These are phyloP conservation scores for Eilema depressum DNA, from an alignment of 2,888 invertebrate genomes.

Conservation along the genomic window DNA sequence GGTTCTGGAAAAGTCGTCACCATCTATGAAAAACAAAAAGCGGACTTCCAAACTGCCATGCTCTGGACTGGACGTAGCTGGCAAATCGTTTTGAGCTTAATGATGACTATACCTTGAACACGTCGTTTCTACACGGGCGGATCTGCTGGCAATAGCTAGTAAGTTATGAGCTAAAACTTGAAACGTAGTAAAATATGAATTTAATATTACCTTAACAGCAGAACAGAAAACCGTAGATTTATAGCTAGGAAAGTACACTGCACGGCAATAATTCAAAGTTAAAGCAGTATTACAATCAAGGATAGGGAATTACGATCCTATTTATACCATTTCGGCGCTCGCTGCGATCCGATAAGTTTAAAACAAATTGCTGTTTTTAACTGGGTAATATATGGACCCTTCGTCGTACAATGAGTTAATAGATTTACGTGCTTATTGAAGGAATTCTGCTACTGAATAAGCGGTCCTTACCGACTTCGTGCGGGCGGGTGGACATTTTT, in stretches of 20 bases:
- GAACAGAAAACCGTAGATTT: neutral
- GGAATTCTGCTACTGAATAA: too few relatives aligned
- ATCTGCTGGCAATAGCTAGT: too few relatives aligned
- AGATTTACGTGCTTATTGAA: too few relatives aligned
- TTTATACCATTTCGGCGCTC: neutral
- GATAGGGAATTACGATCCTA: neutral
- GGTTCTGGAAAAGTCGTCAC: too few relatives aligned
- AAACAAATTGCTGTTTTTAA: neutral
- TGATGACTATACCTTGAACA: too few relatives aligned
- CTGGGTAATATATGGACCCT: neutral
- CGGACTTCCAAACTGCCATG: too few relatives aligned
- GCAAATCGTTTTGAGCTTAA: too few relatives aligned
- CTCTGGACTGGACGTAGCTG: too few relatives aligned
- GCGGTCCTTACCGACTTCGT: too few relatives aligned
- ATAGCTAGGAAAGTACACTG: neutral
- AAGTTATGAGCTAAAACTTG: neutral
- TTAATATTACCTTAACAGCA: neutral
- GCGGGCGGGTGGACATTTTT: too few relatives aligned
- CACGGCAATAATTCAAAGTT: neutral
- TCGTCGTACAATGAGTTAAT: neutral
- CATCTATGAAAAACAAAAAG: too few relatives aligned
- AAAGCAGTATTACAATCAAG: neutral
- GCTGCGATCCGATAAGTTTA: neutral
- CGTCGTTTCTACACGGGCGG: too few relatives aligned
- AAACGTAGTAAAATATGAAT: neutral